Conservation (phyloP, 1,140 invertebrate genomes). For the Leptinotarsa defecta region DNA sequence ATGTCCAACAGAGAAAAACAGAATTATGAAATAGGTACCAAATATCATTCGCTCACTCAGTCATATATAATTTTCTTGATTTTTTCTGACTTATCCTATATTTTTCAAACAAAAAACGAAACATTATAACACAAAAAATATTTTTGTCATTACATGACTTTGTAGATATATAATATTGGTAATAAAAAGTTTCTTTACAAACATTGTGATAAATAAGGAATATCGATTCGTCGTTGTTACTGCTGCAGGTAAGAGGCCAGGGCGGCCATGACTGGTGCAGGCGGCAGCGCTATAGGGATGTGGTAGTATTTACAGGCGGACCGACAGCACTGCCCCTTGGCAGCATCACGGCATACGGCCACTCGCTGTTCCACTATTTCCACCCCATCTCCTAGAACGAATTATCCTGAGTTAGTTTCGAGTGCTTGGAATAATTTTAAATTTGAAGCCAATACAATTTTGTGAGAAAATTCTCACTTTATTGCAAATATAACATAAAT, state of each 20-base stretch:
- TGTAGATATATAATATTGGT: constrained; percentile 48
- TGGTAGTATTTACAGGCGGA: constrained; percentile 93
- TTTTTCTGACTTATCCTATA: constrained; percentile 36
- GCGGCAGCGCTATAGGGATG: constrained; percentile 82
- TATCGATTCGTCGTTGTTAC: constrained; percentile 52
- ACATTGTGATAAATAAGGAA: constrained; percentile 53
- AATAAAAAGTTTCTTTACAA: constrained; percentile 55
- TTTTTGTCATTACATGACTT: constrained; percentile 54
- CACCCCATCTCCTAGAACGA: constrained; percentile 78
- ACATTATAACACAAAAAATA: constrained; percentile 48
- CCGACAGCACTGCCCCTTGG: constrained; percentile 85
- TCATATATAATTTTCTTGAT: constrained; percentile 33
- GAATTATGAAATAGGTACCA: constrained; percentile 31
- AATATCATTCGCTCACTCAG: constrained; percentile 37
- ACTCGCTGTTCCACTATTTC: constrained; percentile 92
- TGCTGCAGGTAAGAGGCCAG: constrained; percentile 57
- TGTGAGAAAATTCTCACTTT: no score
- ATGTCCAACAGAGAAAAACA: constrained; percentile 38
- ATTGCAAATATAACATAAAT: no score
- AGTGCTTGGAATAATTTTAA: background rate
- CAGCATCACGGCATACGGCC: constrained; percentile 92
- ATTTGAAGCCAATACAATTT: background rate
- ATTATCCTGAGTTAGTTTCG: background rate
- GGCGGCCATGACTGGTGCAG: constrained; percentile 68
- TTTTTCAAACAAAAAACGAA: constrained; percentile 38